These are phyloP conservation scores for Eira barbara DNA, from an alignment of 2,113 vertebrate species.

Conservation along the genomic window DNA sequence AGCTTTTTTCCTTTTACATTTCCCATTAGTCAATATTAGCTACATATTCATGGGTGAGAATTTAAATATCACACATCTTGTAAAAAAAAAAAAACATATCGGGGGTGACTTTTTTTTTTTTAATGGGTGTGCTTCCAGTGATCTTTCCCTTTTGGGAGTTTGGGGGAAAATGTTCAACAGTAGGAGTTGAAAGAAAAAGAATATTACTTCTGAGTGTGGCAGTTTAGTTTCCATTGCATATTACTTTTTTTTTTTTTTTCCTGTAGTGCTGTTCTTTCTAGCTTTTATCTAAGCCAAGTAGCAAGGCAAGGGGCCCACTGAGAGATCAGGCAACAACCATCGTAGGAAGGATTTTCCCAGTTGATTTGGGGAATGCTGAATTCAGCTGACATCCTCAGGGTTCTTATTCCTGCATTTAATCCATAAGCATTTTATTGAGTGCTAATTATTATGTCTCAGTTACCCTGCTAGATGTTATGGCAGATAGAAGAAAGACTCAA, in stretches of 20 bases:
- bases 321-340: constrained; percentile 34
- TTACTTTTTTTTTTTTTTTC: background rate
- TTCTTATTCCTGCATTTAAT: constrained; percentile 39
- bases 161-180: background rate
- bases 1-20: constrained; percentile 38
- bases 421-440: constrained; percentile 29
- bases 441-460: constrained; percentile 38
- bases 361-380: constrained; percentile 29
- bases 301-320: constrained; percentile 48
- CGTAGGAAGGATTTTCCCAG: constrained; percentile 39
- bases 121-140: constrained; percentile 30
- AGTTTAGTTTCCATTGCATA: constrained; percentile 45
- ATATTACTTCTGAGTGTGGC: constrained; percentile 50
- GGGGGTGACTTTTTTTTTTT: constrained; percentile 10
- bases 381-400: constrained; percentile 54
- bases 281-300: constrained; percentile 63
- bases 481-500: constrained; percentile 25
- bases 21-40: constrained; percentile 70
- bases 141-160: constrained; percentile 22
- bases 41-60: constrained; percentile 57
- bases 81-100: background rate
- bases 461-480: background rate
- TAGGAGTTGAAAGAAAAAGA: constrained; percentile 56
- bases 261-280: constrained; percentile 9
- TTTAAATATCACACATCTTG: background rate